Conservation (phyloP, 2,113 vertebrate genomes). For the Lutjanus erythropterus region DNA sequence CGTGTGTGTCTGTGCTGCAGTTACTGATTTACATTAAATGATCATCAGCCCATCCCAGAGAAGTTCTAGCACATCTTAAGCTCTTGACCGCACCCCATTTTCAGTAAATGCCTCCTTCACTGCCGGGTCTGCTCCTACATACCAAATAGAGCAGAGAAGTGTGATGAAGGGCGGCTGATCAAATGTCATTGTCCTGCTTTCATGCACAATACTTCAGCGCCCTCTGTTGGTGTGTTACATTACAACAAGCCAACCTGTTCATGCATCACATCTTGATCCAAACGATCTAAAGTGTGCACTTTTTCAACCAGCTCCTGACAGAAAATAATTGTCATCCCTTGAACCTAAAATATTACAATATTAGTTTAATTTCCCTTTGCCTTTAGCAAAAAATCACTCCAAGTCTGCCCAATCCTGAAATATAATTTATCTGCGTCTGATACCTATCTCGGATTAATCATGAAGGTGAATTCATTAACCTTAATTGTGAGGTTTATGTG, state of each 20-base stretch:
- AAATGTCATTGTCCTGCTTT: constrained; percentile 47
- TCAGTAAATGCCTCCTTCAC: constrained; percentile 68
- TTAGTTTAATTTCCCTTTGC: constrained; percentile 59
- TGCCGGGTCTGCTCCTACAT: constrained; percentile 60
- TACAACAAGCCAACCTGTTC: constrained; percentile 12
- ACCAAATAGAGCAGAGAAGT: constrained; percentile 62
- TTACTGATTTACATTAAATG: constrained; percentile 61
- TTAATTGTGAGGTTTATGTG: constrained; percentile 67
- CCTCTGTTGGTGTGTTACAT: constrained; percentile 58
- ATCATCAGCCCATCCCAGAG: constrained; percentile 39
- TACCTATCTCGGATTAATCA: constrained; percentile 70
- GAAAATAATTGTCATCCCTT: constrained; percentile 36
- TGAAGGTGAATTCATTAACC: constrained; percentile 65
- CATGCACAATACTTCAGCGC: constrained; percentile 67
- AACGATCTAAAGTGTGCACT: constrained; percentile 25
- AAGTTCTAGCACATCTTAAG: constrained; percentile 55
- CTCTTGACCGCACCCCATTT: constrained; percentile 65
- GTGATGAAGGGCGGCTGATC: constrained; percentile 58
- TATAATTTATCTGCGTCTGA: constrained; percentile 56
- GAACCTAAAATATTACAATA: constrained; percentile 43
- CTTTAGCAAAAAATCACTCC: constrained; percentile 38
- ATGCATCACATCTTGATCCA: constrained; percentile 16
- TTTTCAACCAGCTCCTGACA: constrained; percentile 47
- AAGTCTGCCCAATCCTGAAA: constrained; percentile 23
- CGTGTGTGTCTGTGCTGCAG: not conserved